These are phyloP conservation scores for Hippopotamyrus pictus DNA, from an alignment of 2,797 vertebrate genomes.

Conservation along the genomic window DNA sequence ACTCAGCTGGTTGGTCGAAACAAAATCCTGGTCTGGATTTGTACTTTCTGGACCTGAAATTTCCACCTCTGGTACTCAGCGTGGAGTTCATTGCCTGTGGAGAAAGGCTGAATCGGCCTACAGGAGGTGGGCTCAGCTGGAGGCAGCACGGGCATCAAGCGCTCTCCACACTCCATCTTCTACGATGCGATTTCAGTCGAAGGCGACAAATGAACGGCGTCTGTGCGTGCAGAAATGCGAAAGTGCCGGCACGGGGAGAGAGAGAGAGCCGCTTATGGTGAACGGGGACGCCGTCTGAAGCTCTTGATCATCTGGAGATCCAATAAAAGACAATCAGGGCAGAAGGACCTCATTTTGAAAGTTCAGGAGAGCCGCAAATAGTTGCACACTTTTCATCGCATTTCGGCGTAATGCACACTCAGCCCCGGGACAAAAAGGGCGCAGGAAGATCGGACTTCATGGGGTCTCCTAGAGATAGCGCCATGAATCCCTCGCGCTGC, in stretches of 20 bases:
- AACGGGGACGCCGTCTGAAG: neutral
- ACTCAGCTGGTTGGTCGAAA: too few relatives aligned
- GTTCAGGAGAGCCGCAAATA: neutral
- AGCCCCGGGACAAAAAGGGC: neutral
- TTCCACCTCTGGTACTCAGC: too few relatives aligned
- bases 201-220: neutral
- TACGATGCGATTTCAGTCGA: neutral
- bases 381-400: neutral
- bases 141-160: neutral
- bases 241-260: too few relatives aligned
- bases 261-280: neutral
- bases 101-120: constrained; percentile 1
- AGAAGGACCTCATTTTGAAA: neutral
- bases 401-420: neutral
- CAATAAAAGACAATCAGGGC: neutral
- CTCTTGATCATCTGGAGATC: neutral
- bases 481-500: neutral
- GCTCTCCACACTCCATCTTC: neutral
- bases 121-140: neutral
- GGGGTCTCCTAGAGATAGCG: neutral
- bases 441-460: neutral
- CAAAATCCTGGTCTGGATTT: too few relatives aligned
- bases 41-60: too few relatives aligned
- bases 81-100: neutral
- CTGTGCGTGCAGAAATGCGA: neutral